Evolutionary conservation across 1,140 invertebrate genomes (phyloP).

Genomic region (Leptinotarsa lineolata): DNA sequence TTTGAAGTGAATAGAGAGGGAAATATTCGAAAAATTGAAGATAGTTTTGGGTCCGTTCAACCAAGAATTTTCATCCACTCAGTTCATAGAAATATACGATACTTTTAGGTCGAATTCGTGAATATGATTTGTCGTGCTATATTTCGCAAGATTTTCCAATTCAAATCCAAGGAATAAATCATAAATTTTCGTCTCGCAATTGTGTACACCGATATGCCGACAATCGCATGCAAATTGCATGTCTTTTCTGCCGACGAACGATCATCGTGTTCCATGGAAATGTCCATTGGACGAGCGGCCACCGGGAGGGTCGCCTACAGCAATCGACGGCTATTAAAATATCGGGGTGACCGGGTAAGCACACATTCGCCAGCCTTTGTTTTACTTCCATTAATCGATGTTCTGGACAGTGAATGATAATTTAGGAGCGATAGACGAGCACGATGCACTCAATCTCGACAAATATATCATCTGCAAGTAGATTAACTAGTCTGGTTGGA

Average conservation of each 20-base stretch:
- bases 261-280: constrained; percentile 3
- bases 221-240: constrained; percentile 20
- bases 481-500: background rate
- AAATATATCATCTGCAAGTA: background rate
- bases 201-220: constrained; percentile 13
- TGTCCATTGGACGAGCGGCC: background rate
- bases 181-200: background rate
- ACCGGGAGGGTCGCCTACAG: constrained; percentile 17
- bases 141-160: background rate
- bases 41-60: no score
- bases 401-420: constrained; percentile 40
- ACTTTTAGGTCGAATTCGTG: background rate
- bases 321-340: constrained; percentile 30
- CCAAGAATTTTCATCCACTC: no score
- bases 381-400: constrained; percentile 40
- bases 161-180: constrained; percentile 8
- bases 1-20: no score
- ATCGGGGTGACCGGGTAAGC: constrained; percentile 44
- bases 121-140: background rate
- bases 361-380: constrained; percentile 36
- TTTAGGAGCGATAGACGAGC: constrained; percentile 36
- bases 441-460: constrained; percentile 15
- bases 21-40: no score
- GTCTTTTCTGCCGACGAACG: background rate
- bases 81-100: no score